A percentile compares a stretch with the other conserved stretches of the same genome.
These are phyloP conservation scores for Oreamnos americanus DNA, from an alignment of 2,113 vertebrate species.

Conservation along the genomic window DNA sequence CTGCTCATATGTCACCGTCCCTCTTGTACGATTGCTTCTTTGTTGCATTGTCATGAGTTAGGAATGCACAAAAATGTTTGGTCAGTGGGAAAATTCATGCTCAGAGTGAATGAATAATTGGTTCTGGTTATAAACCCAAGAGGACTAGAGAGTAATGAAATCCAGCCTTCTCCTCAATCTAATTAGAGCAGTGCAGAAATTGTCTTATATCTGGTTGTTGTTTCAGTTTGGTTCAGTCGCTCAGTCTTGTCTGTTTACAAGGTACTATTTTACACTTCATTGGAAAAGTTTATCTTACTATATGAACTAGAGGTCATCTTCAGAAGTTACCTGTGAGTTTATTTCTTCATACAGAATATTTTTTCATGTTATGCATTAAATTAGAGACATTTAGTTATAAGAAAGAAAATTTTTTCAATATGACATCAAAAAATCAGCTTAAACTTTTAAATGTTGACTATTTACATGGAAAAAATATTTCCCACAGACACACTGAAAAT, in stretches of 20 bases:
- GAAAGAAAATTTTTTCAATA: background rate
- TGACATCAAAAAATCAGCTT: background rate
- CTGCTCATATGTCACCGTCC: background rate
- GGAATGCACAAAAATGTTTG: background rate
- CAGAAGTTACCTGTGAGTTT: background rate
- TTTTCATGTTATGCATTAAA: background rate
- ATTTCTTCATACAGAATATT: background rate
- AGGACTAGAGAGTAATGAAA: background rate
- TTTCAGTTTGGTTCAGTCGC: background rate
- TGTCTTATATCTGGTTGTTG: background rate
- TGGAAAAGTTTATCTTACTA: background rate
- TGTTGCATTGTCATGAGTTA: background rate
- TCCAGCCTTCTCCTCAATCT: background rate
- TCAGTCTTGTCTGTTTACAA: background rate
- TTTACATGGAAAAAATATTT: constrained; percentile 2
- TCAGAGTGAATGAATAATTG: constrained; percentile 9
- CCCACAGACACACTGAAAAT: background rate
- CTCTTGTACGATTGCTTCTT: background rate
- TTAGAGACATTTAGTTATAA: background rate
- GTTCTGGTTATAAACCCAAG: background rate
- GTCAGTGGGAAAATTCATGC: background rate
- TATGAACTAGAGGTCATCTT: background rate
- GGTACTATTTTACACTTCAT: background rate
- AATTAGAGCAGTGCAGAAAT: background rate
- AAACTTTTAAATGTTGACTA: constrained; percentile 2